These are phyloP conservation scores for Urocolius indicus DNA, from an alignment of 2,113 vertebrate genomes.

Conservation along the genomic window DNA sequence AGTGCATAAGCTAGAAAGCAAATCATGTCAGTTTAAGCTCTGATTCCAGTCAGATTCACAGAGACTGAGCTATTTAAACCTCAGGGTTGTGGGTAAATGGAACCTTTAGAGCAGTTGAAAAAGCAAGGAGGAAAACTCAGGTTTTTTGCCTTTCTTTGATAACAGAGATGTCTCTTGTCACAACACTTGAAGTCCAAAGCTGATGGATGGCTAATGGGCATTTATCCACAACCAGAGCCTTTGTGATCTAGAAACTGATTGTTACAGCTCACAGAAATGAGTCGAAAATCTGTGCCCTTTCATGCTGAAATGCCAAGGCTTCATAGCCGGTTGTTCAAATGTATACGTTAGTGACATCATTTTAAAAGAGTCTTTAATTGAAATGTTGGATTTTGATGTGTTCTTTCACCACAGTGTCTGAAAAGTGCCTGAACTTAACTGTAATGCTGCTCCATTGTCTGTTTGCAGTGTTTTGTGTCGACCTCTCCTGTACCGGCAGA, in stretches of 20 bases:
- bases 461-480: slow-evolving; percentile 90
- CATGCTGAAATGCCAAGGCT: background rate
- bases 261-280: background rate
- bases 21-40: background rate
- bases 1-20: background rate
- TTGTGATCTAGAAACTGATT: background rate
- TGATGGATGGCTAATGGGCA: background rate
- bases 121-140: background rate
- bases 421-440: background rate
- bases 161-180: background rate
- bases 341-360: accelerated
- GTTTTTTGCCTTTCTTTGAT: background rate
- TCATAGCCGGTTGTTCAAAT: background rate
- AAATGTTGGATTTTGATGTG: background rate
- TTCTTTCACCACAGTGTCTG: background rate
- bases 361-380: background rate
- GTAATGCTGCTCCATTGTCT: background rate
- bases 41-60: background rate
- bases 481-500: slow-evolving; percentile 93
- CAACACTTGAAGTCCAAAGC: background rate
- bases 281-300: background rate
- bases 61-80: background rate
- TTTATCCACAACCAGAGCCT: background rate
- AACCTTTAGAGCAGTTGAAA: background rate
- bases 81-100: background rate